Conservation (phyloP, 1,140 invertebrate species). For the Pomacea maculata region DNA sequence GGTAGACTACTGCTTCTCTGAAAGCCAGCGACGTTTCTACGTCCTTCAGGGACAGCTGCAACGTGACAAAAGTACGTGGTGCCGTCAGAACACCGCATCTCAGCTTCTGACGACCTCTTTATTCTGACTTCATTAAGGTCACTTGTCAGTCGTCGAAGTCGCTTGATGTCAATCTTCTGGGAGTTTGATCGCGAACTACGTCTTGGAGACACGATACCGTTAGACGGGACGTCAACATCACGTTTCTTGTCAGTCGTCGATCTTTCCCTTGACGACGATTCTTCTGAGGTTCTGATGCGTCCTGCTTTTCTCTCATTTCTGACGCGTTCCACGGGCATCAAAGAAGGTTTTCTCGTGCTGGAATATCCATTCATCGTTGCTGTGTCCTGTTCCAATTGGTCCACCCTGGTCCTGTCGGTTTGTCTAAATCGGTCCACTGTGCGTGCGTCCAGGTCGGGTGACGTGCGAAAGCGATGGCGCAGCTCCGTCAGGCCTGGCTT, state of each 20-base stretch:
- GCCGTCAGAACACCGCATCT: background rate
- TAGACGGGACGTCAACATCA: no score
- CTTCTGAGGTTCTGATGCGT: no score
- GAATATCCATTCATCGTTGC: background rate
- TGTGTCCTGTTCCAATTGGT: slow-evolving; percentile 10
- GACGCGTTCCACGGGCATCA: no score
- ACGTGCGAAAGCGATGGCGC: background rate
- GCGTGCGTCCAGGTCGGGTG: background rate
- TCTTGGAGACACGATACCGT: no score
- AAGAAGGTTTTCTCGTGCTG: background rate
- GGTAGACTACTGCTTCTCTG: background rate
- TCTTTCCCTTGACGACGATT: no score
- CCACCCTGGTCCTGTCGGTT: background rate
- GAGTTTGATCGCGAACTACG: background rate
- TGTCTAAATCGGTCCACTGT: background rate
- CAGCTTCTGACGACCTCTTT: background rate
- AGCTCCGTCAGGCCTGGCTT: background rate
- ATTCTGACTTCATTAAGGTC: background rate
- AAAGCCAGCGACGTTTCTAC: background rate
- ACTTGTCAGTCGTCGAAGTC: background rate
- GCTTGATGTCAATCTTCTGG: background rate
- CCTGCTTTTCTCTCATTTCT: no score
- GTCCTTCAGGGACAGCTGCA: background rate
- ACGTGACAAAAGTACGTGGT: background rate
- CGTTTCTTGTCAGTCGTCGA: no score